These are phyloP conservation scores for Chelonia mydas DNA, from an alignment of 2,797 vertebrate species.

Conservation along the genomic window DNA sequence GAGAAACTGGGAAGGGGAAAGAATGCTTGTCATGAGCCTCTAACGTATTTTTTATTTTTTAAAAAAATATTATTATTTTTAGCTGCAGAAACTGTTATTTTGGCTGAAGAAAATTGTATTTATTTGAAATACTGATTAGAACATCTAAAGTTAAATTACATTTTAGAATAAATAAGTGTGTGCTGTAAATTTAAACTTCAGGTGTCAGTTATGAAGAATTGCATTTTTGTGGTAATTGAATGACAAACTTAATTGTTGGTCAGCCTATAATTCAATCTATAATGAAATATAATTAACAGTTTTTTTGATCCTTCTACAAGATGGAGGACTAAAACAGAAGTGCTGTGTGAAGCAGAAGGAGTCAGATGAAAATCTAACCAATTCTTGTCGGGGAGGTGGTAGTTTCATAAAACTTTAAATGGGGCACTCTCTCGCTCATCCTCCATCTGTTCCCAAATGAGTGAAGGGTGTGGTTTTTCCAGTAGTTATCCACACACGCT, in stretches of 20 bases:
- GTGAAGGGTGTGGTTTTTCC: not conserved
- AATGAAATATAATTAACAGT: not conserved
- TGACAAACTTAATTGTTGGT: not conserved
- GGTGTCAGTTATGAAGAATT: not conserved
- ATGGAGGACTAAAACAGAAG: not conserved
- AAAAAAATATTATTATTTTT: not conserved
- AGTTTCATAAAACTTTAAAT: not conserved
- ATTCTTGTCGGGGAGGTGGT: not conserved
- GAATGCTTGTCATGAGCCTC: not conserved
- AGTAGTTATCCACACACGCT: not conserved
- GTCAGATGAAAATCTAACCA: not conserved
- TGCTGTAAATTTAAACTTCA: not conserved
- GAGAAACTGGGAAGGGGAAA: not conserved
- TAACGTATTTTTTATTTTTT: not conserved
- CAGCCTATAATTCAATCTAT: not conserved
- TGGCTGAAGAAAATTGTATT: not conserved
- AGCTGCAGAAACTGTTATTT: not conserved
- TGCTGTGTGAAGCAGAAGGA: rapidly evolving
- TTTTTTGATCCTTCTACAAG: not conserved
- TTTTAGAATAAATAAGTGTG: not conserved
- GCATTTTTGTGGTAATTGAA: not conserved
- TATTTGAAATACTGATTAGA: not conserved
- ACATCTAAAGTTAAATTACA: not conserved
- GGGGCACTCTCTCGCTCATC: not conserved
- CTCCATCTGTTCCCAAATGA: not conserved